Evolutionary conservation across 2,797 vertebrate genomes (phyloP), one percentile per base, ranked within the genome.

Genomic region (Acomys russatus): DNA sequence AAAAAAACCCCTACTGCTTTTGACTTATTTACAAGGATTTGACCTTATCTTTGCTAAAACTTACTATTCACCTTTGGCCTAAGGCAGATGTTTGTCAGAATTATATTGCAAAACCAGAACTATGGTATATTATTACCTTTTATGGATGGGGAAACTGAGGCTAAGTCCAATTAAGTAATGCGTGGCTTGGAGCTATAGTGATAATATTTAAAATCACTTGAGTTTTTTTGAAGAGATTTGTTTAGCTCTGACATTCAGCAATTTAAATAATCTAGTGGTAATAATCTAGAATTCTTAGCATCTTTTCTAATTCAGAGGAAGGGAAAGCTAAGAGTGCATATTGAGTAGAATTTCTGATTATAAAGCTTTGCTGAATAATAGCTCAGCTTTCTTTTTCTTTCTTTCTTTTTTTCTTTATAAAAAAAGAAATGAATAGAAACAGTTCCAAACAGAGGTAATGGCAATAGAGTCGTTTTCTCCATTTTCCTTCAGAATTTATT

Each of bases 401-500:
- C 59, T 18, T 79, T 15, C 7, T 38, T 49, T 56, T 56, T 86
- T 74, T 54, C 70, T 70, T 49, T 86, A 63, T 80, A 79, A 63
- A 23, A 74, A 91, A 70, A 59, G 15, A 77, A 96, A 51, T 14
- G 18, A 64, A 79, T 2, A 85, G 9, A 77, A 44, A 73, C 0
- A 68, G 9, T 84, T 83, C n/a, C 76, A 91, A 88, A 44, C 25
- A 90, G n/a, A 95, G 44, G 25, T 64, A 92, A 74, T 92, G 88
- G 28, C 38, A 91, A 54, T 63, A 93, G 63, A 79, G 64, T 28
- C 96, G 54, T 68, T 70, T 97, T 96, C 70, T 80, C 64, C 20
- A 90, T 86, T 96, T 91, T 88, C 3, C 56, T 23, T 84, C 12
- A 95, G n/a, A 77, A 94, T 85, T 97, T 84, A 68, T 94, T 68